These are phyloP conservation scores for Nineta flava DNA, from an alignment of 2,888 invertebrate genomes.

Conservation along the genomic window DNA sequence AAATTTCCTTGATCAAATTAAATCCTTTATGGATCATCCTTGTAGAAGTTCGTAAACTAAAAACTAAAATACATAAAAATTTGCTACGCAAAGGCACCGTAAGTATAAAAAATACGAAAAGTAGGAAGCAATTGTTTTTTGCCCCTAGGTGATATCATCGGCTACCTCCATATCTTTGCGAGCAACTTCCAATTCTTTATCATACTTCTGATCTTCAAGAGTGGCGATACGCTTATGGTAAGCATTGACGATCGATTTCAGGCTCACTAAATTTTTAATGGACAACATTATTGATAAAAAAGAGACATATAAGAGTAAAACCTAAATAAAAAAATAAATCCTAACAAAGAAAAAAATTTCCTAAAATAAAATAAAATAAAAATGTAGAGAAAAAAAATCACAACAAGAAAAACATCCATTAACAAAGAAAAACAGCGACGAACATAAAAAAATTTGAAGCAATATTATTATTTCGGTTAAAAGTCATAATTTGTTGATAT, in stretches of 20 bases:
- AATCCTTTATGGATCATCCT: too few relatives aligned
- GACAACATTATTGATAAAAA: conserved; percentile 23
- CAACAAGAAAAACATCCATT: background rate
- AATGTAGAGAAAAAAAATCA: background rate
- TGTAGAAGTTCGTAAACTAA: too few relatives aligned
- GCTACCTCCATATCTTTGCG: conserved; percentile 91
- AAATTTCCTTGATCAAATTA: too few relatives aligned
- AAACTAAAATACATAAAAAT: too few relatives aligned
- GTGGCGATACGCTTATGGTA: conserved; percentile 70
- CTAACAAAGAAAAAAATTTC: background rate
- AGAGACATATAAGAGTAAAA: background rate
- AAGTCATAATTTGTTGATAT: background rate
- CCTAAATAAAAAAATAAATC: background rate
- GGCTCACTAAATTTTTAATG: conserved; percentile 41
- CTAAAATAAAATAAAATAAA: conserved; percentile 1
- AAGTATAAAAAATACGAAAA: too few relatives aligned
- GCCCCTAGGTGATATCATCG: background rate
- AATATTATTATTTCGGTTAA: conserved; percentile 10
- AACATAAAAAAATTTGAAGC: conserved; percentile 8
- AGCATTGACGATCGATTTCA: conserved; percentile 54
- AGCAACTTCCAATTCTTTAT: conserved; percentile 93
- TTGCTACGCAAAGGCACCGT: too few relatives aligned
- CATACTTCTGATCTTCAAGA: conserved; percentile 89
- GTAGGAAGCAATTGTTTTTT: too few relatives aligned
- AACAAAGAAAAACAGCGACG: conserved; percentile 6